Conservation (phyloP, 2,113 vertebrate genomes). For the Microcebus tavaratra region DNA sequence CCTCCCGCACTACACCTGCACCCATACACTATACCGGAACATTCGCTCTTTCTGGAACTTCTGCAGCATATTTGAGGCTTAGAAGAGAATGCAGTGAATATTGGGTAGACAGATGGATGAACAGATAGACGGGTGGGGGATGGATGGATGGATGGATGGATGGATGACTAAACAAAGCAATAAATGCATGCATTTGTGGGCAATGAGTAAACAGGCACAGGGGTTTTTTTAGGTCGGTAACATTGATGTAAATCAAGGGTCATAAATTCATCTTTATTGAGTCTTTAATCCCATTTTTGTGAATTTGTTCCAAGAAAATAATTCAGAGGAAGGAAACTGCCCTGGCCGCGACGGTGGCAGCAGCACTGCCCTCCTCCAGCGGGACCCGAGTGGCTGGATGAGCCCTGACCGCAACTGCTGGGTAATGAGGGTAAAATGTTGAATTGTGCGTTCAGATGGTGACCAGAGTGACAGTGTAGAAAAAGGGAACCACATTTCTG, state of each 20-base stretch:
- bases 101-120: not conserved
- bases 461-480: not conserved
- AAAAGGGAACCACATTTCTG: not conserved
- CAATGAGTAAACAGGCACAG: not conserved
- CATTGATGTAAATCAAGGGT: not conserved
- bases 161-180: not conserved
- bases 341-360: not conserved
- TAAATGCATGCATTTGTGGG: not conserved
- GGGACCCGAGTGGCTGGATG: not conserved
- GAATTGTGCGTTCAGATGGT: not conserved
- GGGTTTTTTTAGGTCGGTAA: not conserved
- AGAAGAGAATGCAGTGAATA: not conserved
- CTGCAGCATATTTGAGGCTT: not conserved
- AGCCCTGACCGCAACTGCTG: not conserved
- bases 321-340: not conserved
- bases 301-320: not conserved
- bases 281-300: not conserved
- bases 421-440: not conserved
- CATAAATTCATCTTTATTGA: not conserved
- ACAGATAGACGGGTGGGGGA: not conserved
- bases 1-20: not conserved
- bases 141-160: rapidly evolving
- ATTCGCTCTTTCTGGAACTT: not conserved
- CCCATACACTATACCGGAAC: not conserved
- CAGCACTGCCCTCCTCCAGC: not conserved